Evolutionary conservation across 2,888 invertebrate species (phyloP).

Genomic region (Gibbula magus): DNA sequence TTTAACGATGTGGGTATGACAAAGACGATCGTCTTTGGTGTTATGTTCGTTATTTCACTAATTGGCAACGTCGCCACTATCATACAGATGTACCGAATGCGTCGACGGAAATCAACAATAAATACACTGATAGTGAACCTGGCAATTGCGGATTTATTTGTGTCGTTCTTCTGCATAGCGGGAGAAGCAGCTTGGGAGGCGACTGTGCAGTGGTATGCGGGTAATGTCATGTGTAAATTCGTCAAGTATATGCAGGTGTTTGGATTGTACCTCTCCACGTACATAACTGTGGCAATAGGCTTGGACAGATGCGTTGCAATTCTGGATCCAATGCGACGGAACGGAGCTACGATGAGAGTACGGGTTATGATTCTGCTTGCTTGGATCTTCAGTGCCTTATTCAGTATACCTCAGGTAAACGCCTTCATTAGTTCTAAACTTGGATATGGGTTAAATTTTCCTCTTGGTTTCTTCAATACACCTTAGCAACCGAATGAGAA

Average conservation of each 20-base stretch:
- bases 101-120: constrained; percentile 74
- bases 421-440: no score
- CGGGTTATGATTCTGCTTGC: constrained; percentile 79
- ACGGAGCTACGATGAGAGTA: constrained; percentile 81
- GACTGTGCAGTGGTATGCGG: constrained; percentile 88
- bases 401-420: constrained; percentile 88
- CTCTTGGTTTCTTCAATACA: no score
- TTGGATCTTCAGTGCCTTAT: constrained; percentile 84
- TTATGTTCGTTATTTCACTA: constrained; percentile 84
- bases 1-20: constrained; percentile 81
- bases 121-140: constrained; percentile 87
- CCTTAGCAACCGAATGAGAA: no score
- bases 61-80: constrained; percentile 86
- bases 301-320: constrained; percentile 87
- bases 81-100: constrained; percentile 83
- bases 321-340: constrained; percentile 81
- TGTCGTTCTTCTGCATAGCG: constrained; percentile 87
- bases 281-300: constrained; percentile 87
- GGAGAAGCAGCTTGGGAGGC: constrained; percentile 89
- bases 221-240: constrained; percentile 85
- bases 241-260: constrained; percentile 89
- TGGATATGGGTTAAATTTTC: no score
- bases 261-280: constrained; percentile 87
- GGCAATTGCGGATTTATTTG: constrained; percentile 88
- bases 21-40: constrained; percentile 82